Base-by-base conservation (phyloP, 2,113 vertebrate species). In the Enhydra lutris region DNA sequence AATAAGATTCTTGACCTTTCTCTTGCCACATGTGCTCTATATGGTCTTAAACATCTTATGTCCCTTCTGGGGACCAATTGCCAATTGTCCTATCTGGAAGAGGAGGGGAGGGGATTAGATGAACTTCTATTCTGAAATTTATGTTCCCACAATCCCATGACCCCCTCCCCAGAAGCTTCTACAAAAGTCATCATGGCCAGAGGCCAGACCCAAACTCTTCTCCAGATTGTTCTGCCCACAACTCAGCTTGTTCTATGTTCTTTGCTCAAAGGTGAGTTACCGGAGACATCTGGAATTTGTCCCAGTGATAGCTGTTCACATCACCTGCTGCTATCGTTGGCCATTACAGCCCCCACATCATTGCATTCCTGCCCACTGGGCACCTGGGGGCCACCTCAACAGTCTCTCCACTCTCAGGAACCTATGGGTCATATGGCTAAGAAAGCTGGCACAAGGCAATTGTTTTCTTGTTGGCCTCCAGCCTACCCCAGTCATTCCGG, bases 1-100 rank as follows among this genome's bases (percentile, higher is more conserved):
- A 45, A 82, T 82, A 71, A 96, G 26, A 79, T 73, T 29, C 45
- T 91, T 96, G 88, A 73, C 82, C 87, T 95, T 96, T 74, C 89
- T 92, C 65, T 96, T 47, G 50, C 65, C 20, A 42, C 12, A 45
- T 80, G 5, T 36, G 21, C 52, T 93, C 52, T 74, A 15, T 81
- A 34, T 26, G 42, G 71, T 29, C 52, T 94, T 91, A 24, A 59
- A 69, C 34, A 76, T 81, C 71, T 50, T 55, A 71, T n/a, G 7
- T 34, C 39, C 74, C 39, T 81, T 88, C 89, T 76, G 73, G 81
- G 73, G 47, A 50, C 47, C 47, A 50, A 50, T 42, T 89, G 88
- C 47, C 47, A 65, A 50, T 39, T 94, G 76, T 81, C 85, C 42
- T 57, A 34, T 93, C n/a, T 83, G 3, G 15, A 14, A 89, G 55